A percentile compares a stretch with the other conserved stretches of the same genome.
Evolutionary conservation across 2,113 vertebrate genomes (phyloP).

Genomic region (Haemorhous mexicanus): DNA sequence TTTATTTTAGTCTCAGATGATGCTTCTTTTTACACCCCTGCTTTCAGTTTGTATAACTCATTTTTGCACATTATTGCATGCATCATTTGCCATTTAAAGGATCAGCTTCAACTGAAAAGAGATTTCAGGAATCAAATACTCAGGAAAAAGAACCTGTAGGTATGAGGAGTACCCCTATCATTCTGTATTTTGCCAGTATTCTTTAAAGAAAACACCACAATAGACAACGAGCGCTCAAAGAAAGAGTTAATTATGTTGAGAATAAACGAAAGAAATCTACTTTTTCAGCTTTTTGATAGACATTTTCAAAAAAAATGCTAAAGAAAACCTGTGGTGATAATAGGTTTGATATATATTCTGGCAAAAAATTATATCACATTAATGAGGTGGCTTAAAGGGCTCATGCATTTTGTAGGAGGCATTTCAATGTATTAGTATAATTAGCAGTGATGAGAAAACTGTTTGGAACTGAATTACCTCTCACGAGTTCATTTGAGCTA

Average conservation of each 20-base stretch:
- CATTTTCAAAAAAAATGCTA: slow-evolving; percentile 71
- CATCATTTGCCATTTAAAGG: slow-evolving; percentile 83
- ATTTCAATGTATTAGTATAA: slow-evolving; percentile 94
- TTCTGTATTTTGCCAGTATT: slow-evolving; percentile 28
- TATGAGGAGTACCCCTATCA: slow-evolving; percentile 60
- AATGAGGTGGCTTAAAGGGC: slow-evolving; percentile 89
- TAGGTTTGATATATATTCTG: slow-evolving; percentile 90
- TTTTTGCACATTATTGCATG: slow-evolving; percentile 84
- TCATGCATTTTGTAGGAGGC: slow-evolving; percentile 91
- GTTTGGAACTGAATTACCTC: slow-evolving; percentile 92
- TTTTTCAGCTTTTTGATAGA: slow-evolving; percentile 79
- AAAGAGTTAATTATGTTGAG: slow-evolving; percentile 79
- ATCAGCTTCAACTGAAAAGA: slow-evolving; percentile 72
- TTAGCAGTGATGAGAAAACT: slow-evolving; percentile 94
- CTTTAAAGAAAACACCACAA: slow-evolving; percentile 62
- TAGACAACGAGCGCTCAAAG: slow-evolving; percentile 72
- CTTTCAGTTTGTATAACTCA: slow-evolving; percentile 86
- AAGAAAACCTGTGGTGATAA: slow-evolving; percentile 85
- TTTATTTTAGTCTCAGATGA: slow-evolving; percentile 85
- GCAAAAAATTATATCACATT: slow-evolving; percentile 89
- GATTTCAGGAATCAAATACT: slow-evolving; percentile 73
- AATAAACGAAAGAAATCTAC: slow-evolving; percentile 70
- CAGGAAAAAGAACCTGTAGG: slow-evolving; percentile 47
- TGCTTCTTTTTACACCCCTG: slow-evolving; percentile 81
- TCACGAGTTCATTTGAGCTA: slow-evolving; percentile 89